Conservation (phyloP, 2,888 invertebrate species). For the Lissocephala sabroskyi region DNA sequence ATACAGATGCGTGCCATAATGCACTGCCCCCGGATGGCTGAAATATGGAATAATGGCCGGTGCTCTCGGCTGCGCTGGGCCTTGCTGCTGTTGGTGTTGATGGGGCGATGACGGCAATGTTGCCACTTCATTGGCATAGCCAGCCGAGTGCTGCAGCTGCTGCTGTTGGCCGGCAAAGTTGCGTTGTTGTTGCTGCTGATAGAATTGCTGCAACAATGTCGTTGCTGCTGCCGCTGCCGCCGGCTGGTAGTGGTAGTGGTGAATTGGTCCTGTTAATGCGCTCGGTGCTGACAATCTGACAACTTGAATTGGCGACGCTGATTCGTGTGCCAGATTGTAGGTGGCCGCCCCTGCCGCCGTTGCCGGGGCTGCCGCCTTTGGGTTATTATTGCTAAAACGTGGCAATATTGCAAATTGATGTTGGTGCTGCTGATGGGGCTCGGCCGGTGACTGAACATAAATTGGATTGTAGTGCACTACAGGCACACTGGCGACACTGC, state of each 20-base stretch:
- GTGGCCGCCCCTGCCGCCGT: background rate
- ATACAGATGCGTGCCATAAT: slow-evolving; percentile 67
- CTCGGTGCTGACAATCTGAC: slow-evolving; percentile 53
- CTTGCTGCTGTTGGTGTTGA: slow-evolving; percentile 11
- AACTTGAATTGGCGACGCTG: slow-evolving; percentile 49
- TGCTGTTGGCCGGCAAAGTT: slow-evolving; percentile 15
- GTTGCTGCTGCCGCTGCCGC: slow-evolving; percentile 7
- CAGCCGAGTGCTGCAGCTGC: slow-evolving; percentile 3
- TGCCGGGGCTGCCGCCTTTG: slow-evolving; percentile 28
- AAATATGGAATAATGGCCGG: slow-evolving; percentile 54
- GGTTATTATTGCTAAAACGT: slow-evolving; percentile 56
- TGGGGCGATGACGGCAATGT: background rate
- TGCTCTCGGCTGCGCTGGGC: slow-evolving; percentile 8
- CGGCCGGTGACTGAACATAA: slow-evolving; percentile 53
- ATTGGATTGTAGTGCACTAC: slow-evolving; percentile 61
- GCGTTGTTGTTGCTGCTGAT: slow-evolving; percentile 21
- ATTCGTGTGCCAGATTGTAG: slow-evolving; percentile 47
- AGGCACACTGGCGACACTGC: slow-evolving; percentile 21
- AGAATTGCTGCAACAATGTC: slow-evolving; percentile 19
- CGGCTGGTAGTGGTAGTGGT: slow-evolving; percentile 37
- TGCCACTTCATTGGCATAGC: slow-evolving; percentile 2
- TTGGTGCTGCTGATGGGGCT: slow-evolving; percentile 37
- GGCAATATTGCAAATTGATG: slow-evolving; percentile 57
- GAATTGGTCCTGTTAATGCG: slow-evolving; percentile 35
- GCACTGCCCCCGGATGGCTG: slow-evolving; percentile 62